These are phyloP conservation scores for Rhea americana DNA, from an alignment of 2,113 vertebrate genomes.

Conservation along the genomic window DNA sequence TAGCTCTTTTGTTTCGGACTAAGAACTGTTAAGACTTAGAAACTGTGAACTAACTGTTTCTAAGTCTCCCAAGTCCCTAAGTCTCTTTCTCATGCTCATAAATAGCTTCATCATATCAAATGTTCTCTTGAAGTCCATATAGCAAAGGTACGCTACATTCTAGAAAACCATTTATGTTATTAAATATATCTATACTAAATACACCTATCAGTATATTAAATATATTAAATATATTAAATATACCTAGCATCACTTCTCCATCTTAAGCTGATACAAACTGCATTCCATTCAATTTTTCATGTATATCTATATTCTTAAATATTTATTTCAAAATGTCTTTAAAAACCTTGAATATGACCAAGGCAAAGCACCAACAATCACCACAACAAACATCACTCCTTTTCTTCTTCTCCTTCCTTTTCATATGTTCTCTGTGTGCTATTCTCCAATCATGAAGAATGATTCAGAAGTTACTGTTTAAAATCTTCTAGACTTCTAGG, in stretches of 20 bases:
- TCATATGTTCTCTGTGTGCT: background rate
- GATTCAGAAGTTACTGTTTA: background rate
- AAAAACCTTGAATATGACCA: background rate
- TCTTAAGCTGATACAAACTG: background rate
- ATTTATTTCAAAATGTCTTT: background rate
- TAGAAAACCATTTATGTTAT: background rate
- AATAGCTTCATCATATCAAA: background rate
- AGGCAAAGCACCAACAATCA: background rate
- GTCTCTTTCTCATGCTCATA: background rate
- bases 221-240: background rate
- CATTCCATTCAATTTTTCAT: background rate
- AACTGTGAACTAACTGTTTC: background rate
- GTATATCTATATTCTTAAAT: background rate
- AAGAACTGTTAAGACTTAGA: background rate
- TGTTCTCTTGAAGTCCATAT: background rate
- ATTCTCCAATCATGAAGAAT: background rate
- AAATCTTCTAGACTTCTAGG: background rate
- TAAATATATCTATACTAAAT: background rate
- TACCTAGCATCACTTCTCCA: background rate
- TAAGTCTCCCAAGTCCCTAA: background rate
- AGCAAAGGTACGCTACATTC: background rate
- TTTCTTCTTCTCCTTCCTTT: background rate
- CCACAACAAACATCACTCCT: background rate
- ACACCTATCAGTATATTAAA: no score
- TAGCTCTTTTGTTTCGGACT: background rate